Percentiles rank a stretch among this genome's conserved stretches.
These are phyloP conservation scores for Alligator mississippiensis DNA, from an alignment of 2,113 vertebrate species.

Conservation along the genomic window DNA sequence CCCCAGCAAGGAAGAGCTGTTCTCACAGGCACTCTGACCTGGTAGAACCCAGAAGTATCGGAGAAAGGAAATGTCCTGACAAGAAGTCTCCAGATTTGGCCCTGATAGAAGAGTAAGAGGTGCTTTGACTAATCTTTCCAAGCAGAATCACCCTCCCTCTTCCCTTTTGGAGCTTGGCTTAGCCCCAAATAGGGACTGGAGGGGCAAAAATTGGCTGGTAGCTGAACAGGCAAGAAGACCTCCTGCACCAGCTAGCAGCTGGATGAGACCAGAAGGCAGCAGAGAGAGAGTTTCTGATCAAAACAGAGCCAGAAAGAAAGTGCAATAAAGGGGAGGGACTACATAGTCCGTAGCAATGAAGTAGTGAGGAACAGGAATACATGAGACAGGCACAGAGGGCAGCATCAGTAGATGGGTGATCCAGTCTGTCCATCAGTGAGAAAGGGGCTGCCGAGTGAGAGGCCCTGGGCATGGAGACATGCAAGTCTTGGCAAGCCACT, in stretches of 20 bases:
- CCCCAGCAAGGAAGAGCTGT: not conserved
- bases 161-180: not conserved
- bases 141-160: not conserved
- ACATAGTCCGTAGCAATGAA: not conserved
- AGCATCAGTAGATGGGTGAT: not conserved
- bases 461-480: not conserved
- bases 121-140: not conserved
- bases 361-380: not conserved
- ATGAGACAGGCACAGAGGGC: no score
- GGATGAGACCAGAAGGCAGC: not conserved
- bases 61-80: not conserved
- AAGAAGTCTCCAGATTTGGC: not conserved
- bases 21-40: no score
- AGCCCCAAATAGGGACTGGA: not conserved
- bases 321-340: not conserved
- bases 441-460: not conserved
- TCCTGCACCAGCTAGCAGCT: accelerated
- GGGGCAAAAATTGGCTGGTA: not conserved
- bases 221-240: not conserved
- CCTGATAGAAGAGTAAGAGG: not conserved
- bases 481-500: not conserved
- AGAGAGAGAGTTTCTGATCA: not conserved
- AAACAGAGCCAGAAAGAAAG: not conserved
- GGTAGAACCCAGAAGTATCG: not conserved
- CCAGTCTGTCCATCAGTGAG: not conserved